Percentiles rank a stretch among this genome's conserved stretches.
Evolutionary conservation across 1,140 invertebrate species (phyloP).

Genomic region (Trichoplusia ni): DNA sequence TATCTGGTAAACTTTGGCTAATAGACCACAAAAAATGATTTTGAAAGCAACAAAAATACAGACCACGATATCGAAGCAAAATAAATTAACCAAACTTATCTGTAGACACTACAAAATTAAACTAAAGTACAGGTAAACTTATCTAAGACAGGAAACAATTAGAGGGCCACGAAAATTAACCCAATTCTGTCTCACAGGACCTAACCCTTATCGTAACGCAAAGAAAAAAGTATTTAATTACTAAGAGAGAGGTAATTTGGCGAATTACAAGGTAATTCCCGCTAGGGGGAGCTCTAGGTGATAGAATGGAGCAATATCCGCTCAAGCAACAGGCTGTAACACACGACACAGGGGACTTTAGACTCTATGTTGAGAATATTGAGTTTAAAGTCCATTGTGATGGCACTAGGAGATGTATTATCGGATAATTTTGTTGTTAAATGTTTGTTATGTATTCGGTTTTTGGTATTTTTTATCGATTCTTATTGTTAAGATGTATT

Average conservation of each 20-base stretch:
- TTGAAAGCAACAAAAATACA: too few relatives aligned
- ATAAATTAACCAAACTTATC: too few relatives aligned
- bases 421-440: constrained; percentile 19
- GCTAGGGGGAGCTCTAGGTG: constrained; percentile 52
- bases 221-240: constrained; percentile 68
- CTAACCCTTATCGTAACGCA: constrained; percentile 12
- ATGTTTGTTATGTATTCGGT: constrained; percentile 32
- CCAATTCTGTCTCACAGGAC: too few relatives aligned
- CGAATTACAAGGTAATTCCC: constrained; percentile 71
- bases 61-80: too few relatives aligned
- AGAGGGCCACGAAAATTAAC: too few relatives aligned
- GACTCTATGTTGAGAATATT: constrained; percentile 5
- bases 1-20: too few relatives aligned
- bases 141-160: too few relatives aligned
- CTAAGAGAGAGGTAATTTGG: constrained; percentile 67
- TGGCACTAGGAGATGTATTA: not conserved
- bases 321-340: constrained; percentile 61
- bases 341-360: not conserved
- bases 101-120: too few relatives aligned
- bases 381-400: constrained; percentile 21
- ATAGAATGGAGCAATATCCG: constrained; percentile 68
- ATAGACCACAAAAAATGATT: too few relatives aligned
- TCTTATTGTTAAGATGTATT: not conserved
- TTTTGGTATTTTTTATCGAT: constrained; percentile 25
- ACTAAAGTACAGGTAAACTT: too few relatives aligned